Base-by-base conservation (phyloP, 2,113 vertebrate genomes). In the Phodopus roborovskii region DNA sequence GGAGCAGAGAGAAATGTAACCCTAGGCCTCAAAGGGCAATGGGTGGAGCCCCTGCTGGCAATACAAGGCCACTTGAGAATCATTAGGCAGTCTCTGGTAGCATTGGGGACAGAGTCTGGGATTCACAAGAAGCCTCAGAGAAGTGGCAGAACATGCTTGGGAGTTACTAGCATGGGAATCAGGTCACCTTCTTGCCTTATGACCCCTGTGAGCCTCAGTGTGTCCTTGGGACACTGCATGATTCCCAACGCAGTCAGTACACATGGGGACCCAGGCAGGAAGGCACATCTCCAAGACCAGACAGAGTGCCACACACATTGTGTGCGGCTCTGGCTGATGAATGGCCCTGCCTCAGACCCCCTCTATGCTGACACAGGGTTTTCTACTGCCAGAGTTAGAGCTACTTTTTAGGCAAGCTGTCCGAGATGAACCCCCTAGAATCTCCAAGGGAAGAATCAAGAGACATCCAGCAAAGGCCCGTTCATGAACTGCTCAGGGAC, bases 391-490 rank as follows among this genome's bases (percentile, higher is more conserved):
- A 2, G 4, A 17, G 42, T 39, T 17, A 4, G 33, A 45, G 64
- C 79, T 22, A 24, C n/a, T 60, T 12, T 17, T 8, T 24, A 24
- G 58, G 4, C 33, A 70, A 58, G 13, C 36, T 70, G 30, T 58
- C n/a, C 50, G 45, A n/a, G 45, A 45, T 9, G 42, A 50, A n/a
- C 36, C 2, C 6, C 66, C 74, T 17, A 3, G n/a, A 58, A 56
- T 45, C 22, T 39, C 53, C 39, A 4, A 0, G 0, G 70, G 16
- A 6, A 2, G 1, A 45, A 48, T 5, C 33, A 0, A 48, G 11
- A 20, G 22, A 3, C 0, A 13, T 33, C 24, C 15, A 9, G n/a
- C n/a, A n/a, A n/a, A n/a, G n/a, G n/a, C n/a, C n/a, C n/a, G n/a
- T 2, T 50, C 16, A 5, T 1, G 33, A 5, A 3, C 15, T 3